Conservation (phyloP, 2,797 vertebrate genomes). For the Microchirus variegatus region DNA sequence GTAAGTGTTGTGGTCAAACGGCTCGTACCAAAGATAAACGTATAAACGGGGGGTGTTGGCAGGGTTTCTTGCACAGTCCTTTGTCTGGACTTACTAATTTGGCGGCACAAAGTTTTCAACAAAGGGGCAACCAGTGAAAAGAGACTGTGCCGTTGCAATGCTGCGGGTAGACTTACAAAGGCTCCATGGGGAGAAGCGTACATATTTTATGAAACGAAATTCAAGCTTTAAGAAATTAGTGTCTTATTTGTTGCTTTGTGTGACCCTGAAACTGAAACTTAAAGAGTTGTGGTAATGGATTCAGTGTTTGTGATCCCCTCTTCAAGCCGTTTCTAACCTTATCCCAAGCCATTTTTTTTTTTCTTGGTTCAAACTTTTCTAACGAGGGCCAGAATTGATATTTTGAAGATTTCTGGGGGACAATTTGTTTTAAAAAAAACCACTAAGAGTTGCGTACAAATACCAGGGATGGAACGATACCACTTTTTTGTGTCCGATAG, state of each 20-base stretch:
- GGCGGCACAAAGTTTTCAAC: slow-evolving; percentile 27
- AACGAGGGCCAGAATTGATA: too few relatives aligned
- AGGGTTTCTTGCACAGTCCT: slow-evolving; percentile 37
- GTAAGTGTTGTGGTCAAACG: slow-evolving; percentile 78
- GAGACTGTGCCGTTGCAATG: slow-evolving; percentile 15
- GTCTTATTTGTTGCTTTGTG: neutral
- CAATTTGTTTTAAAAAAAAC: too few relatives aligned
- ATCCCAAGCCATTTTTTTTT: too few relatives aligned
- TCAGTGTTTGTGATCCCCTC: too few relatives aligned
- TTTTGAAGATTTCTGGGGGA: too few relatives aligned
- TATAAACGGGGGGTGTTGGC: slow-evolving; percentile 43
- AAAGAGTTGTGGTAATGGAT: neutral
- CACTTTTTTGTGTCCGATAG: too few relatives aligned
- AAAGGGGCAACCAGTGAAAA: slow-evolving; percentile 28
- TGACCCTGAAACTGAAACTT: too few relatives aligned
- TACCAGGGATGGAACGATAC: too few relatives aligned
- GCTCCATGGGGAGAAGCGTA: slow-evolving; percentile 8
- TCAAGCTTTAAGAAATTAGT: slow-evolving; percentile 5
- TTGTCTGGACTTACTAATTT: slow-evolving; percentile 49
- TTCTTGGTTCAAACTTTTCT: too few relatives aligned
- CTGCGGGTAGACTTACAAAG: slow-evolving; percentile 22
- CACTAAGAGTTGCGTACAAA: too few relatives aligned
- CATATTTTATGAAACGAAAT: slow-evolving; percentile 18
- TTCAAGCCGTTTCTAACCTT: too few relatives aligned
- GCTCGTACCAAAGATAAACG: slow-evolving; percentile 54